Conservation (phyloP, 2,797 vertebrate species). For the Naso thynnoides region DNA sequence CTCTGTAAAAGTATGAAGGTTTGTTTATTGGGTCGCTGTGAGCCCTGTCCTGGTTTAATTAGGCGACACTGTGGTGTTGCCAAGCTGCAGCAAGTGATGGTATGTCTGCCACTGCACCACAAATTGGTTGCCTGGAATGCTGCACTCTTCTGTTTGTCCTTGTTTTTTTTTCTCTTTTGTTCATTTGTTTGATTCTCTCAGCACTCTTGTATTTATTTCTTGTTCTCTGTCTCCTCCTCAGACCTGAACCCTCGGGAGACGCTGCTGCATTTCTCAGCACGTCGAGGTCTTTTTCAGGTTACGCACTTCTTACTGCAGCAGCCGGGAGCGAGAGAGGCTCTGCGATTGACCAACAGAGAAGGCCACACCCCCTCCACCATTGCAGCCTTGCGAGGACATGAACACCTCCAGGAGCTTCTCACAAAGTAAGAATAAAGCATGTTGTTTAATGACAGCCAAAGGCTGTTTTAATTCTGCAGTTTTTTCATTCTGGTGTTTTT, state of each 20-base stretch:
- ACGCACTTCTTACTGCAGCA: conserved; percentile 91
- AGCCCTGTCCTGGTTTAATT: conserved; percentile 43
- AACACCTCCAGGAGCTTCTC: conserved; percentile 86
- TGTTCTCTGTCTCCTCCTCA: conserved; percentile 63
- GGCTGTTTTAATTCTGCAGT: neutral
- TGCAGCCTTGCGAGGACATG: conserved; percentile 88
- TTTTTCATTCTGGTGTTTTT: neutral
- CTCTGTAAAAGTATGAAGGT: conserved; percentile 37
- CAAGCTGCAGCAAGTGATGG: conserved; percentile 50
- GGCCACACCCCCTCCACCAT: conserved; percentile 89
- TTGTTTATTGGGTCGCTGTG: conserved; percentile 32
- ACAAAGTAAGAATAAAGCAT: conserved; percentile 82
- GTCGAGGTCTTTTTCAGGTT: conserved; percentile 90
- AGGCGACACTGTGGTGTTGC: conserved; percentile 44
- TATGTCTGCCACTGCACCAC: conserved; percentile 28
- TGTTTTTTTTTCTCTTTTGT: conserved; percentile 1
- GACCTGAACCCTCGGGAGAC: conserved; percentile 92
- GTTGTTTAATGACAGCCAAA: neutral
- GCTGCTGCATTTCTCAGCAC: conserved; percentile 93
- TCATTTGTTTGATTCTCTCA: neutral
- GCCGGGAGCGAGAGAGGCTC: conserved; percentile 89
- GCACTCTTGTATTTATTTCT: conserved; percentile 13
- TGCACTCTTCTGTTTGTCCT: neutral
- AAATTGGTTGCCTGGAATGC: conserved; percentile 15
- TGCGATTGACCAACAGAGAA: conserved; percentile 89